Base-by-base conservation (phyloP, 2,797 vertebrate genomes). In the Allobates femoralis region DNA sequence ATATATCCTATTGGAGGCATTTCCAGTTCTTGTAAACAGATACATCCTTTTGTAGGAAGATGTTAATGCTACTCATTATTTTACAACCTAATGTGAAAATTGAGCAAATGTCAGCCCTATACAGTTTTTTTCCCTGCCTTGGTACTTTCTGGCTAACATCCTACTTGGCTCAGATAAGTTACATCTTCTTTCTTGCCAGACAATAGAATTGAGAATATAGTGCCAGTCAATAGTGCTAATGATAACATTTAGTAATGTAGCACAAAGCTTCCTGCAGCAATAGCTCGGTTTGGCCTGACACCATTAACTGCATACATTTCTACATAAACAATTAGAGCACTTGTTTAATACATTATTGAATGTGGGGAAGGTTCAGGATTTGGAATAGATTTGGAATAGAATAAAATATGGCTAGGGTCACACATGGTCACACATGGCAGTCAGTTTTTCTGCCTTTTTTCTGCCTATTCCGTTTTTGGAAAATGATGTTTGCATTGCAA, bases 151-250 rank as follows among this genome's bases (percentile, higher is more conserved):
- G 82, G 86, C 86, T 80, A 71, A 58, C 67, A 21, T 87, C 82
- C 86, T 80, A 87, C 51, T 87, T 87, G 86, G 86, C 86, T 81
- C 67, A 46, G 67, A 30, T 19, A 67, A 37, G 76, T 80, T 81
- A 55, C 67, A 84, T 84, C 82, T 87, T 66, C 41, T 86, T 56
- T 71, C 56, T 18, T 84, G 77, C 77, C 86, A 87, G 69, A 87
- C 82, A 87, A 84, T 74, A 67, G 82, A 73, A 73, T 26, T 51
- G 81, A 79, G 66, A 78, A 53, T 74, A 34, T 32, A 56, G 67
- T 79, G 55, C 76, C 79, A 80, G 82, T 84, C 86, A 66, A 80
- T 87, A 62, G 86, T 79, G 86, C 74, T 87, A 87, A 87, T 87
- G 86, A 87, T 87, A 87, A 84, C 64, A 62, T 84, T 87, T 79